Evolutionary conservation across 2,113 vertebrate species (phyloP), one percentile per base, ranked within the genome.

Genomic region (Motacilla tschutschensis): DNA sequence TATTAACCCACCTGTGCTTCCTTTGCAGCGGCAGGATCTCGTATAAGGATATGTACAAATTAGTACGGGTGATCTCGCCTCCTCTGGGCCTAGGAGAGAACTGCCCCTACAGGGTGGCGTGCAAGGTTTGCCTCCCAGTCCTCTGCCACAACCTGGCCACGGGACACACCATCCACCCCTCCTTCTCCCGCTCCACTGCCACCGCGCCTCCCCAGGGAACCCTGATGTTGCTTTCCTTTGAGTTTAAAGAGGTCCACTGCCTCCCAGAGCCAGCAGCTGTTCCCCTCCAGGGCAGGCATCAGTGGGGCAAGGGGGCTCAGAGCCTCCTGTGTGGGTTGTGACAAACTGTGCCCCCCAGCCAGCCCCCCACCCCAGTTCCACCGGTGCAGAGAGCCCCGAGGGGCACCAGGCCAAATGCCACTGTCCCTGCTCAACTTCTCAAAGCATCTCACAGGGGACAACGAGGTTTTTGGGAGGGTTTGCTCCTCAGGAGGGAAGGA

Each of bases 21-120:
- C 97, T 99, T 98, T 99, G 95, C 98, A 99, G 99, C 96, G 99
- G 98, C 97, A 99, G 98, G 98, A 98, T 99, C 96, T 98, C 98
- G 96, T 99, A 99, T 99, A 99, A 99, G 98, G 99, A 99, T 97
- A 99, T 99, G 99, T 99, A 99, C 98, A 99, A 98, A 99, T 98
- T 99, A 99, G 98, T 99, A 95, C 98, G 99, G 98, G 97, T 98
- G 97, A 99, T 99, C 98, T 99, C 98, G 90, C 99, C 99, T 95
- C 99, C 99, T 97, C 98, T 99, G 98, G 99, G 99, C 98, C 99
- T 99, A 98, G 99, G 99, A 98, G 99, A 99, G 98, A 99, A 99
- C 98, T 99, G 99, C 98, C 99, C 99, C 93, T 98, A 99, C 98
- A 99, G 98, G 98, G 98, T 99, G 98, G 99, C 99, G 95, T 99